Conservation (phyloP, 1,140 invertebrate species). For the Coenobita brevimanus region DNA sequence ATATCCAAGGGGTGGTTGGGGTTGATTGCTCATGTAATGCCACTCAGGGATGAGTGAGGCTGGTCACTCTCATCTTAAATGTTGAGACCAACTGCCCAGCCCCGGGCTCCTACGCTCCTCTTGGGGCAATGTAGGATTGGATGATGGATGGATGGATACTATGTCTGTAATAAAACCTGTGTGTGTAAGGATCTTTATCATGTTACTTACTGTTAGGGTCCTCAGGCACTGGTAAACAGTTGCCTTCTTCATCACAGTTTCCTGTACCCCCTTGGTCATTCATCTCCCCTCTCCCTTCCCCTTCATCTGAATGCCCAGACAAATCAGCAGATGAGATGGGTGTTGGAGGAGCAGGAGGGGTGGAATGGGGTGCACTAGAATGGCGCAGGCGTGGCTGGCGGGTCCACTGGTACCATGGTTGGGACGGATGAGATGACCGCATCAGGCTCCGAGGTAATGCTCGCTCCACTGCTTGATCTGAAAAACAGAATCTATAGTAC, state of each 20-base stretch:
- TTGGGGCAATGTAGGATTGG: no score
- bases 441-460: conserved; percentile 56
- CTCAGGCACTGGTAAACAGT: conserved; percentile 25
- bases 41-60: no score
- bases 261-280: background rate
- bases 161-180: no score
- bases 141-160: no score
- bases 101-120: no score
- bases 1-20: no score
- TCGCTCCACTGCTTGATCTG: conserved; percentile 62
- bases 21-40: no score
- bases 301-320: conserved; percentile 19
- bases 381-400: conserved; percentile 77
- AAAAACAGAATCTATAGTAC: background rate
- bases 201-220: conserved; percentile 57
- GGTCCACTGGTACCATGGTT: conserved; percentile 77
- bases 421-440: conserved; percentile 48
- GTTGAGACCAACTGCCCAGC: no score
- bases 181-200: no score
- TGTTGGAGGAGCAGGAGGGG: conserved; percentile 26
- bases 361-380: conserved; percentile 28
- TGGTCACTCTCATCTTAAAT: no score
- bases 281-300: conserved; percentile 30
- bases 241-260: conserved; percentile 22
- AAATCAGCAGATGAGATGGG: conserved; percentile 34